These are phyloP conservation scores for Zaprionus ghesquierei DNA, from an alignment of 1,140 invertebrate species.

Conservation along the genomic window DNA sequence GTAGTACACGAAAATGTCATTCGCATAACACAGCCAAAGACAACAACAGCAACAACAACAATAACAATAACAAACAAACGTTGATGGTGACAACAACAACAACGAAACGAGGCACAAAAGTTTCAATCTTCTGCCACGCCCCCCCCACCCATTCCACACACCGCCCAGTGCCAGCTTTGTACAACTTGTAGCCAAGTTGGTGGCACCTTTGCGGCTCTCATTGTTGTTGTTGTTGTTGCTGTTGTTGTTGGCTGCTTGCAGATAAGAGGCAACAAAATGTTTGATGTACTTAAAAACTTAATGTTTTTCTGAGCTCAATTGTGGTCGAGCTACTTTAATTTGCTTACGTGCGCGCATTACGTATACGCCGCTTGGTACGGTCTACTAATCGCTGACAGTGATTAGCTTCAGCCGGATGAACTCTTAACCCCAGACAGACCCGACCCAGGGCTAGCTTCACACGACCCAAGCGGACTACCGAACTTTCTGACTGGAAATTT, in stretches of 20 bases:
- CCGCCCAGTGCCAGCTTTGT: neutral
- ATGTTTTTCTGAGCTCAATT: constrained; percentile 72
- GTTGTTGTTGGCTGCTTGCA: constrained; percentile 31
- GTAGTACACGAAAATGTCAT: constrained; percentile 80
- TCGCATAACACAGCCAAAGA: constrained; percentile 68
- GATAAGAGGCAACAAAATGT: constrained; percentile 75
- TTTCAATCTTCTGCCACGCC: constrained; percentile 49
- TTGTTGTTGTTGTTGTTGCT: constrained; percentile 24
- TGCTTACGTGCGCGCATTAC: constrained; percentile 1
- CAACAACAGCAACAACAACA: neutral
- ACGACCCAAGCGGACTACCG: constrained; percentile 33
- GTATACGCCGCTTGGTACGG: constrained; percentile 13
- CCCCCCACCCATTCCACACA: constrained; percentile 3
- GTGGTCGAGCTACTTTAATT: constrained; percentile 23
- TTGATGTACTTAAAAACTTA: constrained; percentile 78
- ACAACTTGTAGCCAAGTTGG: constrained; percentile 65
- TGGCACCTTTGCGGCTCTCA: constrained; percentile 64
- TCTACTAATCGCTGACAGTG: constrained; percentile 24
- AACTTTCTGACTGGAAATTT: constrained; percentile 17
- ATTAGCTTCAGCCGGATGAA: constrained; percentile 36
- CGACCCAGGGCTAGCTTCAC: constrained; percentile 50
- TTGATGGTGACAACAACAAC: constrained; percentile 33
- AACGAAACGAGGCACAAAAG: constrained; percentile 77
- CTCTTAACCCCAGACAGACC: constrained; percentile 32
- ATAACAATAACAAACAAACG: constrained; percentile 17